Evolutionary conservation across 2,888 invertebrate species (phyloP), one percentile per base, ranked within the genome.

Genomic region (Trachelus stipa): DNA sequence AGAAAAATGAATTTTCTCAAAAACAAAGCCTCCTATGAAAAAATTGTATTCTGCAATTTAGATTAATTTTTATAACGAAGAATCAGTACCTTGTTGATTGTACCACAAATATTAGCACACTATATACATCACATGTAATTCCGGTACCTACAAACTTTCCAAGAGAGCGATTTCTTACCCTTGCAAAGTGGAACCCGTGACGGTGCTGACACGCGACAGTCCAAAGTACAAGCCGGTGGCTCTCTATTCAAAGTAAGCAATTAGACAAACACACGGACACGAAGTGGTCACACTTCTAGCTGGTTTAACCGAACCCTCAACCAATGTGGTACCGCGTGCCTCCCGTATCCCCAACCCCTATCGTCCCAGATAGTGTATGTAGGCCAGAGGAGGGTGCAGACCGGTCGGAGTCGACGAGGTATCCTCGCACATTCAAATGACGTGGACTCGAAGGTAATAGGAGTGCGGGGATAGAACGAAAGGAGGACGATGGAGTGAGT

Each of bases 241-340:
- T 56, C 56, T 9, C 71, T 33, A 9, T 31, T 71, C 71, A 71
- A 30, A 71, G 71, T 78, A 81, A 83, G 83, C 82, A 84, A 83
- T 84, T 84, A 81, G 82, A 84, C 80, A 84, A 81, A 83, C 81
- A 80, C 78, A 81, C 80, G 79, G 71, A 73, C 74, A 78, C 79
- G 81, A 82, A 83, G 86, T 84, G 85, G 76, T 84, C 83, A 79
- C 79, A 80, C 84, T 88, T 88, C 84, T 86, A 82, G 83, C 80
- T 85, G 86, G 83, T 85, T 89, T 85, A 87, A 85, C 87, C 79
- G 81, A 83, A 84, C 86, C 86, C 84, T 83, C 79, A 75, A 56
- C 69, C 76, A 73, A 30, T 23, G 9, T 56, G 23, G 56, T 56
- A 71, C 34, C 73, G 34, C 73, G 30, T 68, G 73, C 12, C 69